Conservation (phyloP, 2,888 invertebrate species). For the Mycalesis mineus region DNA sequence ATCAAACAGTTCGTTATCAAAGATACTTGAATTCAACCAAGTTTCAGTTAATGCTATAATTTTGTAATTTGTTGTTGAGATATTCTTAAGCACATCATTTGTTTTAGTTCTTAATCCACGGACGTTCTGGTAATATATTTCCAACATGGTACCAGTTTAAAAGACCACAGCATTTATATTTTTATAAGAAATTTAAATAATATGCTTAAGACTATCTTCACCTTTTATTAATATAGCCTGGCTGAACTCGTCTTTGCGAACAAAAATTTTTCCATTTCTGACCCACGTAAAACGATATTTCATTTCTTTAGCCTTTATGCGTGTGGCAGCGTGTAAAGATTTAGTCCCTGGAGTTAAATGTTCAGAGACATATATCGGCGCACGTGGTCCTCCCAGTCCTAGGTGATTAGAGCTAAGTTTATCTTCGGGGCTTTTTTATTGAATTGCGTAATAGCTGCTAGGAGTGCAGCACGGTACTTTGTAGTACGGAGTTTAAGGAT, state of each 20-base stretch:
- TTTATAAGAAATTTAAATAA: background rate
- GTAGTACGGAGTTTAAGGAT: background rate
- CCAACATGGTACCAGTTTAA: background rate
- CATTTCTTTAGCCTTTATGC: constrained; percentile 7
- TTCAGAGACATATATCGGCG: constrained; percentile 2
- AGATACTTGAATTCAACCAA: too few relatives aligned
- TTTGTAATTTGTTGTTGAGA: constrained; percentile 5
- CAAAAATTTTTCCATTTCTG: constrained; percentile 2
- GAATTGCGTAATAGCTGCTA: background rate
- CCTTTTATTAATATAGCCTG: constrained; percentile 6
- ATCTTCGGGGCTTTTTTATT: constrained; percentile 8
- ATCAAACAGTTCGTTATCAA: constrained; percentile 1
- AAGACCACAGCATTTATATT: background rate
- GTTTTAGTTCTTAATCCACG: constrained; percentile 15
- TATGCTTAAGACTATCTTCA: constrained; percentile 8
- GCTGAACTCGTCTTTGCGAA: constrained; percentile 4
- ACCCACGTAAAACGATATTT: background rate
- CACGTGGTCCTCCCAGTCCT: constrained; percentile 2
- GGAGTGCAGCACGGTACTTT: background rate
- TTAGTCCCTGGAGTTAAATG: constrained; percentile 1
- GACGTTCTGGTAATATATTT: constrained; percentile 14
- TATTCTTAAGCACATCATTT: too few relatives aligned
- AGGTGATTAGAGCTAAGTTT: constrained; percentile 6
- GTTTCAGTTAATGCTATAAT: constrained; percentile 12
- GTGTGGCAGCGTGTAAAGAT: too few relatives aligned